Conservation (phyloP, 2,888 invertebrate genomes). For the Cenopis cana region DNA sequence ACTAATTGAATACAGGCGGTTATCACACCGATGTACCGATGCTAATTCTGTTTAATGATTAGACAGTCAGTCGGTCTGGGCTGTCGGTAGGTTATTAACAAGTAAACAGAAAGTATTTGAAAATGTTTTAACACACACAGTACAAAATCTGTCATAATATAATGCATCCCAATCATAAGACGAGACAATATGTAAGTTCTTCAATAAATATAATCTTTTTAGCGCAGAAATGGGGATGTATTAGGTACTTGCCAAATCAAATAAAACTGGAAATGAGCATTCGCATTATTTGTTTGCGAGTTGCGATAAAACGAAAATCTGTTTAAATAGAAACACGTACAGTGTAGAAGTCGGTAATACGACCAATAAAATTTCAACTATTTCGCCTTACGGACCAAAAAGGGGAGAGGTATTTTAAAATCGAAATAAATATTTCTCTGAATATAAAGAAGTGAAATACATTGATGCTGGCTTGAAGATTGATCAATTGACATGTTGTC, state of each 20-base stretch:
- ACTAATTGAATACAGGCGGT: too few relatives aligned
- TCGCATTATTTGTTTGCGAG: not conserved
- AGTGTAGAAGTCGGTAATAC: constrained; percentile 12
- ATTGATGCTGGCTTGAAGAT: not conserved
- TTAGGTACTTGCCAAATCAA: constrained; percentile 6
- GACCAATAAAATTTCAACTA: constrained; percentile 26
- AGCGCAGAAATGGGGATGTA: not conserved
- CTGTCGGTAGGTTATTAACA: too few relatives aligned
- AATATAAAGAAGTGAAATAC: not conserved
- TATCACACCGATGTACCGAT: too few relatives aligned
- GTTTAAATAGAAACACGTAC: not conserved
- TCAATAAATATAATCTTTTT: not conserved
- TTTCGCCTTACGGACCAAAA: constrained; percentile 14
- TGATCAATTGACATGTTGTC: too few relatives aligned
- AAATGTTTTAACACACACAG: too few relatives aligned
- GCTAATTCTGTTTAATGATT: too few relatives aligned
- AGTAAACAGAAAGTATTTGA: too few relatives aligned
- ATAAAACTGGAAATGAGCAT: not conserved
- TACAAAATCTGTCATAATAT: too few relatives aligned
- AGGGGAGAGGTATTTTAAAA: constrained; percentile 29
- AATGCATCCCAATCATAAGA: too few relatives aligned
- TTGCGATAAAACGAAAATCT: constrained; percentile 7
- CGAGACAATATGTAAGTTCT: too few relatives aligned
- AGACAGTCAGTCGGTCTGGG: too few relatives aligned
- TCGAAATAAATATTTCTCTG: constrained; percentile 35